phyloP scores from a whole-genome alignment of 2,113 vertebrate genomes.

The Myotis brandtii region DNA sequence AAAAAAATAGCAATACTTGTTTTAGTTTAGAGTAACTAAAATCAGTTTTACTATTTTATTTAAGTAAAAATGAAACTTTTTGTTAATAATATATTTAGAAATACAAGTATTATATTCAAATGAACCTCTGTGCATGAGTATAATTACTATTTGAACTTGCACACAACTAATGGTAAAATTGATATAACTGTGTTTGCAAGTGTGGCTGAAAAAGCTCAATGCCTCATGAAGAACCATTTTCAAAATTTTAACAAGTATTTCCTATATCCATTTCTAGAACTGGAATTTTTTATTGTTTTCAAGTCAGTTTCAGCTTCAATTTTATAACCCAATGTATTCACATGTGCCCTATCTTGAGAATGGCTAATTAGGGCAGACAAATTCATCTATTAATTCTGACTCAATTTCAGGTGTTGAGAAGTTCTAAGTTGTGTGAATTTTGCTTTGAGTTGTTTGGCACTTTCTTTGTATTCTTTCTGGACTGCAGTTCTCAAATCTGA shows the following conservation, averaged over 20 bases:
- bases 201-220: neutral
- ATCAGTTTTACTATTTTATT: neutral
- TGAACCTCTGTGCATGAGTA: neutral
- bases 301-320: neutral
- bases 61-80: slow-evolving; percentile 25
- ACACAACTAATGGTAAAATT: neutral
- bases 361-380: neutral
- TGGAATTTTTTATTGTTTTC: neutral
- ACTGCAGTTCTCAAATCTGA: neutral
- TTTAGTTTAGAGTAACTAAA: slow-evolving; percentile 16
- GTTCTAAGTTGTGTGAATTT: neutral
- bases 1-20: neutral
- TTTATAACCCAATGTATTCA: neutral
- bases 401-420: neutral
- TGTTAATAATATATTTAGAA: neutral
- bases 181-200: neutral
- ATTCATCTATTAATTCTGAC: neutral
- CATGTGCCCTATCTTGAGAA: neutral
- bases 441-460: neutral
- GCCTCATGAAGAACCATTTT: neutral
- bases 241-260: neutral
- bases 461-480: neutral
- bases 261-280: neutral
- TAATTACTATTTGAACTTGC: slow-evolving; percentile 11
- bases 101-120: neutral